Conservation (phyloP, 92 coral and sea anemone species). For the Epizoanthus scotinus region DNA sequence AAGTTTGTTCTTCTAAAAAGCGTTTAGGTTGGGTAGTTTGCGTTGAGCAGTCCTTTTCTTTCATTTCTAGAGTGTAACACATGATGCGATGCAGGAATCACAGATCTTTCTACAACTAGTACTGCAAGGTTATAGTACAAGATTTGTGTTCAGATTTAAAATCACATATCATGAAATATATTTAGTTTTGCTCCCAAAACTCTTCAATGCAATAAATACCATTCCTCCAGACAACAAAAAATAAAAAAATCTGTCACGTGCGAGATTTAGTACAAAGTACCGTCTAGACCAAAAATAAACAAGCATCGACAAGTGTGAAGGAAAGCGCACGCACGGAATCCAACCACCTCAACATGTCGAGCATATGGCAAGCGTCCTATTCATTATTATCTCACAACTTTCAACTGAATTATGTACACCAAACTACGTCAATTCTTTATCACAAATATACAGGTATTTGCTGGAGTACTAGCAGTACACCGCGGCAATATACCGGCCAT, state of each 20-base stretch:
- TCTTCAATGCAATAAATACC: no score
- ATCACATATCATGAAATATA: no score
- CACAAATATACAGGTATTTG: not conserved
- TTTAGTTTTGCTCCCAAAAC: no score
- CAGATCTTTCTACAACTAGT: no score
- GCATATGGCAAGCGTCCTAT: constrained; percentile 1
- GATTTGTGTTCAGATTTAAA: no score
- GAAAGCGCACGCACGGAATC: not conserved
- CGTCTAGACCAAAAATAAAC: not conserved
- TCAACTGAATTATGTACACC: not conserved
- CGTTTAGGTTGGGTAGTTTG: no score
- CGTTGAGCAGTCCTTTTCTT: no score
- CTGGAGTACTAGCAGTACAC: not conserved
- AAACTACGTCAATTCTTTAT: not conserved
- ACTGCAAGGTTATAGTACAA: no score
- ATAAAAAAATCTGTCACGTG: not conserved
- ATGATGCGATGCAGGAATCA: no score
- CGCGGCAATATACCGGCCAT: not conserved
- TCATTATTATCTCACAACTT: not conserved
- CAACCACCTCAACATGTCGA: not conserved
- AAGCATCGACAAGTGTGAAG: not conserved
- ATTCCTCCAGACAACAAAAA: not conserved
- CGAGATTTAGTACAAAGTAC: not conserved
- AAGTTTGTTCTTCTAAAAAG: no score
- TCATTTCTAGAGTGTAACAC: no score